Base-by-base conservation (phyloP, 2,888 invertebrate genomes). In the Erannis defoliaria region DNA sequence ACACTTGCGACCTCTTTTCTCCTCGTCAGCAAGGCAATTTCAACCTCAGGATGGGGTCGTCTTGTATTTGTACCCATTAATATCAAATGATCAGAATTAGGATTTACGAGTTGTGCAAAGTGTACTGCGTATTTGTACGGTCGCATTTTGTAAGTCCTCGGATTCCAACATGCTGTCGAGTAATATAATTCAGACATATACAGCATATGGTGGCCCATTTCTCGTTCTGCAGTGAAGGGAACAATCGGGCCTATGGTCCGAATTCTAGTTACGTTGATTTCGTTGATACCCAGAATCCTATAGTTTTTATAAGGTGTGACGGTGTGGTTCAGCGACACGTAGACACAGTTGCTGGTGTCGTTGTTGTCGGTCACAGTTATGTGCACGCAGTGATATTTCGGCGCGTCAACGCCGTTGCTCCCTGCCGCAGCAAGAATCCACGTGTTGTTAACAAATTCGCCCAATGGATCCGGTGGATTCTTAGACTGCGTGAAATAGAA, bases 161-260 rank as follows among this genome's bases (percentile, higher is more conserved):
- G 40, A 19, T 40, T 19, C 40, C 40, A 40, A 10, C 40, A 40
- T n/a, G 40, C 19, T 6, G 40, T 40, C 4, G 40, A 40, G 9
- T 19, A 40, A 12, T 40, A 40, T 8, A 3, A 2, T 40, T 40
- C 40, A 10, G 40, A 40, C 40, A 40, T 40, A 10, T 40, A 40
- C 6, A 40, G 40, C 4, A n/a, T n/a, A n/a, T 1, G 9, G 8
- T 2, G 8, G 9, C 3, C 0, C 0, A 5, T 10, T 2, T 19
- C 18, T 19, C 19, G 9, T 9, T 26, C 9, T 6, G 0, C 12
- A 10, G 9, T n/a, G 19, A 19, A 19, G 1, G 18, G 9, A 10
- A 40, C 9, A n/a, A 40, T 10, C 10, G 40, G 40, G 9, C 40
- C 40, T 5, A 19, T 12, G 2, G 40, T 40, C 4, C 40, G 40